A percentile compares a stretch with the other conserved stretches of the same genome.
Evolutionary conservation across 2,888 invertebrate genomes (phyloP).

Genomic region (Ectemnius cavifrons): DNA sequence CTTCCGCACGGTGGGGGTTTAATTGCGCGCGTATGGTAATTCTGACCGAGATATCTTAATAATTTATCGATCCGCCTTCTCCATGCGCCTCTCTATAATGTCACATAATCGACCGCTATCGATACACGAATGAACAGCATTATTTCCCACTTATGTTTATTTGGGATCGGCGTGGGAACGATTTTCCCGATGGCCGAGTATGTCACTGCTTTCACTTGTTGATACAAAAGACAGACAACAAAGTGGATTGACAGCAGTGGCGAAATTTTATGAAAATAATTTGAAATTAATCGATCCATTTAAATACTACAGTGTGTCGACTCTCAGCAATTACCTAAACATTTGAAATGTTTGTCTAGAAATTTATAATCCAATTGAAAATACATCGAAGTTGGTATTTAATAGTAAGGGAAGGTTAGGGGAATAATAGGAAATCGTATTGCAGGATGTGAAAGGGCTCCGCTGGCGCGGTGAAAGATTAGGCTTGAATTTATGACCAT

Average conservation of each 20-base stretch:
- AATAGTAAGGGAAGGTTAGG: background rate
- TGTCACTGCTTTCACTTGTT: too few species aligned
- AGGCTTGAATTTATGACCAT: constrained; percentile 20
- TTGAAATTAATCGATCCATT: too few species aligned
- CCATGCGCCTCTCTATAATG: background rate
- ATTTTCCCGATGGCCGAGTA: too few species aligned
- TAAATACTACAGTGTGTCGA: too few species aligned
- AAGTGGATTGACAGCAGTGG: too few species aligned
- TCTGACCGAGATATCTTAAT: constrained; percentile 47
- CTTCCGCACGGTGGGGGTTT: constrained; percentile 1
- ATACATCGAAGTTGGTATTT: background rate
- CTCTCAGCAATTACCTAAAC: too few species aligned
- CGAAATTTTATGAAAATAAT: too few species aligned
- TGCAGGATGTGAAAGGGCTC: constrained; percentile 16
- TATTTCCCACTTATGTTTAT: too few species aligned
- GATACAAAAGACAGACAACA: too few species aligned
- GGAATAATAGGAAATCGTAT: constrained; percentile 6
- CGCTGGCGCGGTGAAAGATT: background rate
- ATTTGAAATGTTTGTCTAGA: too few species aligned
- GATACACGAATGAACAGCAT: background rate
- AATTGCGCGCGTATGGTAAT: constrained; percentile 46
- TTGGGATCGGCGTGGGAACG: too few species aligned
- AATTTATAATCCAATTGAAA: too few species aligned
- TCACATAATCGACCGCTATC: background rate
- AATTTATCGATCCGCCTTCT: constrained; percentile 22